phyloP scores from a whole-genome alignment of 2,888 invertebrate genomes.

The Clusia tigrina region DNA sequence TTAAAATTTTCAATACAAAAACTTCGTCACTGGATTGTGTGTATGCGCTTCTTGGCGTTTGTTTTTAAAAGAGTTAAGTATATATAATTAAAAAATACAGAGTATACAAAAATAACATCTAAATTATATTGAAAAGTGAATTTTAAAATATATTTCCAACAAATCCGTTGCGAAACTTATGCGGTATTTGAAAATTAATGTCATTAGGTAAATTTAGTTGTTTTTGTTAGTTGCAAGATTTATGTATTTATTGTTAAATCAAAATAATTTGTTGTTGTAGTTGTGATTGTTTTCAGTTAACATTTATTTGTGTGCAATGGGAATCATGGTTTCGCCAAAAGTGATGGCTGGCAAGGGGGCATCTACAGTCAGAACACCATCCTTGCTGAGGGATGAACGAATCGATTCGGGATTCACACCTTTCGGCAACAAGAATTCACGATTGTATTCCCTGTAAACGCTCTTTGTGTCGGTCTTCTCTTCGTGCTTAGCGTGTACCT shows the following conservation, averaged over 20 bases:
- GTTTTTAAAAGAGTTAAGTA: neutral
- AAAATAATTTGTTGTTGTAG: neutral
- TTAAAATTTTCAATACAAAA: neutral
- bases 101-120: neutral
- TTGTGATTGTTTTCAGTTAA: neutral
- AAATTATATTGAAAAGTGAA: neutral
- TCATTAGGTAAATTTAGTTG: neutral
- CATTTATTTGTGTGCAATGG: constrained; percentile 63
- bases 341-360: constrained; percentile 87
- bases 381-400: constrained; percentile 94
- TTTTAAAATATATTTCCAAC: neutral
- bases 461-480: constrained; percentile 97
- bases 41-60: neutral
- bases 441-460: constrained; percentile 97
- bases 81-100: neutral
- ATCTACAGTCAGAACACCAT: constrained; percentile 95
- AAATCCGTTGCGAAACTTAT: neutral
- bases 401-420: constrained; percentile 97
- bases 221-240: constrained; percentile 1
- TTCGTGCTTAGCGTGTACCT: constrained; percentile 98
- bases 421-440: constrained; percentile 95
- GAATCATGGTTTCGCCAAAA: constrained; percentile 64
- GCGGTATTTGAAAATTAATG: neutral
- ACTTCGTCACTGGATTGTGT: neutral
- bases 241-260: neutral